Base-by-base conservation (phyloP, 2,888 invertebrate genomes). In the Amphipyra berbera region DNA sequence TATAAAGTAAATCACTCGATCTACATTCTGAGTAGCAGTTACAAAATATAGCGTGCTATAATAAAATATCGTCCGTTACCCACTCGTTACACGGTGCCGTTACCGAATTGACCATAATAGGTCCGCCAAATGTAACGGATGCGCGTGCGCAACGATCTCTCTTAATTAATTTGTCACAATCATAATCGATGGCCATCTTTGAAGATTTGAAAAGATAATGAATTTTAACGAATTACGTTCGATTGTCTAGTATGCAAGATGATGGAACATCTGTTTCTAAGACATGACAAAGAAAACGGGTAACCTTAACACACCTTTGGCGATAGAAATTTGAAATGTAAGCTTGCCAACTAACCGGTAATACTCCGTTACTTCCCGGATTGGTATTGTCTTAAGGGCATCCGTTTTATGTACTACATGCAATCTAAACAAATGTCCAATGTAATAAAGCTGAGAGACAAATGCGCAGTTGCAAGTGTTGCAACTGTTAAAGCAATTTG, bases 71-170 rank as follows among this genome's bases (percentile, higher is more conserved):
- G 73, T 74, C 91, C 90, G 91, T 90, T 91, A 90, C 65, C 69
- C 82, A 76, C 79, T 82, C 81, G 82, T 82, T 67, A 78, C 73
- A 77, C 79, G 74, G 78, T 87, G 82, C 92, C 92, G 93, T 92
- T 92, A 93, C 88, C 84, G 89, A 90, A 90, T 89, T 86, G 90
- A 86, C 89, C 77, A 78, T 79, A 79, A 78, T 72, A 73, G 63
- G 63, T 77, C 72, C 76, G 68, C 62, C 73, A 68, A 78, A 72
- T 50, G 75, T 82, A 84, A 83, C 82, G 79, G 82, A 77, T 62
- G 86, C 88, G 82, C 85, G 89, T 84, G 88, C 88, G 82, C 82
- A 74, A 79, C 83, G 67, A 79, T 76, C 73, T 71, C 76, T 83
- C 76, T 79, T 84, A 86, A 87, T 85, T 82, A 85, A 87, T 88